Conservation (phyloP, 2,113 vertebrate species). For the Callospermophilus lateralis region DNA sequence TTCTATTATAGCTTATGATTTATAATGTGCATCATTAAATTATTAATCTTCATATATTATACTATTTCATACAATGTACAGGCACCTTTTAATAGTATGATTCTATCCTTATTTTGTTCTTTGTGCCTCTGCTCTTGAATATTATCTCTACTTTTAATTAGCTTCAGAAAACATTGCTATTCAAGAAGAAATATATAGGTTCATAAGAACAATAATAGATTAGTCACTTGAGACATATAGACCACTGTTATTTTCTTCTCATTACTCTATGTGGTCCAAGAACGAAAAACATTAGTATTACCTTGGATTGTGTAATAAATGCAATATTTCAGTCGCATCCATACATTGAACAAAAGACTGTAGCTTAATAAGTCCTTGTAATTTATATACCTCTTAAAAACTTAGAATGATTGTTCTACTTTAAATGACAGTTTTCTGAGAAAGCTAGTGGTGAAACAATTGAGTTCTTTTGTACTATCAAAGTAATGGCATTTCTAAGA, state of each 20-base stretch:
- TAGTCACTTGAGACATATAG: not conserved
- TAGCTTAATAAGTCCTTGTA: not conserved
- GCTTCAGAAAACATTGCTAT: not conserved
- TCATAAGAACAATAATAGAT: not conserved
- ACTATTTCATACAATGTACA: not conserved
- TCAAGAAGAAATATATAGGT: not conserved
- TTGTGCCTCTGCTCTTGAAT: not conserved
- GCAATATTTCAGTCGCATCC: not conserved
- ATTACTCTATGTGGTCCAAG: not conserved
- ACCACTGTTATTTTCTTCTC: not conserved
- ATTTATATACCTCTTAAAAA: not conserved
- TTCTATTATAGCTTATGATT: not conserved
- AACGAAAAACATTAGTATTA: not conserved
- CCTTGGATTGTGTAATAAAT: not conserved
- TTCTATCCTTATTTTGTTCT: not conserved
- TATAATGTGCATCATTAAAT: not conserved
- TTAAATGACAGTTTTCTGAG: not conserved
- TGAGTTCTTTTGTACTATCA: not conserved
- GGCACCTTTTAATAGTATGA: not conserved
- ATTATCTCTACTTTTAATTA: not conserved
- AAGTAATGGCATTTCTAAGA: not conserved
- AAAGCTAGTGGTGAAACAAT: not conserved
- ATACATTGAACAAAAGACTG: not conserved
- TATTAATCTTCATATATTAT: no score
- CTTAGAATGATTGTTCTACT: not conserved